Evolutionary conservation across 2,888 invertebrate genomes (phyloP), one percentile per base, ranked within the genome.

Genomic region (Cheilosia impressa): DNA sequence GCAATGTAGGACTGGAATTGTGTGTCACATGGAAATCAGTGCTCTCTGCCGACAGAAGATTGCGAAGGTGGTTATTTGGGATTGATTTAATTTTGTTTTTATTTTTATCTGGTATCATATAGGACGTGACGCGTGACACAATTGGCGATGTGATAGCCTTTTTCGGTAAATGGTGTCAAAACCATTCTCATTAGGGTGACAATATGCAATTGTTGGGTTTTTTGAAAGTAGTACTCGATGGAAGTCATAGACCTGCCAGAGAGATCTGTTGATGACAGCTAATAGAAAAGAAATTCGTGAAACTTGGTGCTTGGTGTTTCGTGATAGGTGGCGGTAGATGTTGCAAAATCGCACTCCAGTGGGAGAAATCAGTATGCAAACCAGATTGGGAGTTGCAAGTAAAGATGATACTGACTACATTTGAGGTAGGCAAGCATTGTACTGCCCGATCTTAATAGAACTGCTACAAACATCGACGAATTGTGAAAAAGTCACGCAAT

Each of bases 11-110:
- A 50, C 58, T 65, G 17, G 55, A 41, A 55, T 75, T 75, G 75
- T 75, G 57, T 57, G 58, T 58, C 57, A 66, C 57, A 66, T 66
- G 57, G 75, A 66, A 75, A 75, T 75, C 75, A 75, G 65, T 57
- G 52, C 24, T 43, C n/a, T 65, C 34, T 17, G 45, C 43, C 34
- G 47, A 19, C 50, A 50, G 57, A 27, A n/a, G 57, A 66, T 66
- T 50, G 75, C 27, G 75, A 58, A 58, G 75, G 75, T 50, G 65
- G 31, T 7, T 19, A 24, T 71, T 50, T 38, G 13, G 50, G 13
- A 38, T 53, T 53, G 34, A 63, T 63, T 73, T 55, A 41, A 27
- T 27, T 24, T 24, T 4, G 1, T 27, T 27, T 6, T n/a, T 47
- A 62, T 62, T 53, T 13, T 53, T 53, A 4, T 27, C 1, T 7